phyloP scores from a whole-genome alignment of 2,113 vertebrate genomes.

The Montifringilla adamsi region DNA sequence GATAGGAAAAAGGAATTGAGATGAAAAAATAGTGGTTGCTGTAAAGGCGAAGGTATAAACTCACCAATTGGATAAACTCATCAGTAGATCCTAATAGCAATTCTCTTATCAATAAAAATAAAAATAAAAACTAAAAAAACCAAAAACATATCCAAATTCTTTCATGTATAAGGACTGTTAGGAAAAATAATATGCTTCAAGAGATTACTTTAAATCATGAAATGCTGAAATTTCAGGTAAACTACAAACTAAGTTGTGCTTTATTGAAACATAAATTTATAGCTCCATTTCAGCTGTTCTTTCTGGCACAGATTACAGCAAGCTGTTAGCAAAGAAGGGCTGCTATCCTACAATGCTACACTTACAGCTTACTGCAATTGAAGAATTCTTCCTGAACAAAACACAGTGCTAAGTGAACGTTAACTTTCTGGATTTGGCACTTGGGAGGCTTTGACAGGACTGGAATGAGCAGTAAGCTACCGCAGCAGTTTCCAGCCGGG shows the following conservation, averaged over 20 bases:
- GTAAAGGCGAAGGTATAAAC: background rate
- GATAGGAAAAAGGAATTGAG: background rate
- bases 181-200: background rate
- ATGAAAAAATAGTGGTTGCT: background rate
- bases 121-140: no score
- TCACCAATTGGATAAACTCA: background rate
- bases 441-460: background rate
- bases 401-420: constrained; percentile 36
- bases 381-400: background rate
- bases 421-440: background rate
- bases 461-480: background rate
- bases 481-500: no score
- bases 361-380: background rate
- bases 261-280: background rate
- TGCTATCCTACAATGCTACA: background rate
- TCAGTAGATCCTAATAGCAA: background rate
- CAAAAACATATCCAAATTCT: background rate
- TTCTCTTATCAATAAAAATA: background rate
- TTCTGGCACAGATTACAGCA: background rate
- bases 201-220: background rate
- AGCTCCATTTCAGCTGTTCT: background rate
- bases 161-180: background rate
- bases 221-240: background rate
- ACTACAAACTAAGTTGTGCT: no score
- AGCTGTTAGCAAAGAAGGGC: background rate